These are phyloP conservation scores for Heliconius himera DNA, from an alignment of 1,140 invertebrate species.

Conservation along the genomic window DNA sequence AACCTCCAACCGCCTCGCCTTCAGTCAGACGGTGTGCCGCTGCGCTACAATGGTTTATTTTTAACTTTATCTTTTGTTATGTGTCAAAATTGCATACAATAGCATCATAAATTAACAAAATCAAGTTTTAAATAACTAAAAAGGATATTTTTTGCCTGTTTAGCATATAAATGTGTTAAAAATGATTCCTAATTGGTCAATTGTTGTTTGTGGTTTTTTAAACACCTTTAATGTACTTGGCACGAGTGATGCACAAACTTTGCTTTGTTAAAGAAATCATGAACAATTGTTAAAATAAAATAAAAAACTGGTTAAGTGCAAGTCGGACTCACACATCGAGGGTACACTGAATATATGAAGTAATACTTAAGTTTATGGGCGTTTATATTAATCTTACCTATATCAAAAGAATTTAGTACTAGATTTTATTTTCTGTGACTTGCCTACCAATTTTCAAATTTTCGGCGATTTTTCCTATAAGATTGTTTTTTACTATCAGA, in stretches of 20 bases:
- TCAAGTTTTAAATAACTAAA: slow-evolving; percentile 6
- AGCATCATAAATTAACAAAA: slow-evolving; percentile 1
- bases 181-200: slow-evolving; percentile 34
- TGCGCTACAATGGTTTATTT: background rate
- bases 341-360: too few relatives aligned
- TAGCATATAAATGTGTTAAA: slow-evolving; percentile 36
- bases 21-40: too few relatives aligned
- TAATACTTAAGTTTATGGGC: too few relatives aligned
- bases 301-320: too few relatives aligned
- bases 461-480: too few relatives aligned
- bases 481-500: too few relatives aligned
- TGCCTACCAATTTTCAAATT: too few relatives aligned
- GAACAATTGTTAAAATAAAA: too few relatives aligned
- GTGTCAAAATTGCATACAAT: background rate
- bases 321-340: too few relatives aligned
- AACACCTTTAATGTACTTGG: background rate
- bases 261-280: slow-evolving; percentile 3
- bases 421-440: too few relatives aligned
- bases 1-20: background rate
- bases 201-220: slow-evolving; percentile 29
- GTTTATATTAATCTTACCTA: too few relatives aligned
- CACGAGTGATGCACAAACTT: slow-evolving; percentile 6
- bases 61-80: background rate
- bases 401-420: too few relatives aligned
- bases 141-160: slow-evolving; percentile 15